A percentile compares a stretch with the other conserved stretches of the same genome.
phyloP scores from a whole-genome alignment of 1,140 invertebrate species.

The Mercenaria mercenaria region DNA sequence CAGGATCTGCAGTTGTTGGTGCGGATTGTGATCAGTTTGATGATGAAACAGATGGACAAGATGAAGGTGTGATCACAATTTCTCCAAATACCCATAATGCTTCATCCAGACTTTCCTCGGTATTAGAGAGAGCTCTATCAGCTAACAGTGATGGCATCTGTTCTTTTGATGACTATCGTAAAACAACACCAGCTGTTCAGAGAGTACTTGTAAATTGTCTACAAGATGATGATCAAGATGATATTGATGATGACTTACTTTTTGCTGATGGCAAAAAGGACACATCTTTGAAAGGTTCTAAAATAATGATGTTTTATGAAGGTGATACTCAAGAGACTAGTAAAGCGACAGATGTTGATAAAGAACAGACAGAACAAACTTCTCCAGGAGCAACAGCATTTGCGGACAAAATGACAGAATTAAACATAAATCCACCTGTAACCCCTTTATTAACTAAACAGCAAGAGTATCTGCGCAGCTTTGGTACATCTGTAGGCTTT shows the following conservation, averaged over 20 bases:
- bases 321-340: conserved; percentile 10
- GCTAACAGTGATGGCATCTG: conserved; percentile 63
- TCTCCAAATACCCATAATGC: conserved; percentile 21
- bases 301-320: conserved; percentile 53
- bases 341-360: background rate
- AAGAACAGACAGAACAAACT: conserved; percentile 7
- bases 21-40: conserved; percentile 3
- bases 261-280: conserved; percentile 58
- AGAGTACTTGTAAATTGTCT: conserved; percentile 72
- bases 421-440: background rate
- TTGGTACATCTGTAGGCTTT: conserved; percentile 74
- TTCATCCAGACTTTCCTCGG: conserved; percentile 64
- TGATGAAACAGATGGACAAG: background rate
- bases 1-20: background rate
- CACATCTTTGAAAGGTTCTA: background rate
- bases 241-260: conserved; percentile 68
- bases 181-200: conserved; percentile 65
- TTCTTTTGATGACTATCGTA: conserved; percentile 68
- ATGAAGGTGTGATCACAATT: conserved; percentile 22
- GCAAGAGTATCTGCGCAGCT: conserved; percentile 68
- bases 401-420: background rate
- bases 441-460: conserved; percentile 45
- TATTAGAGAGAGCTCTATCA: conserved; percentile 68
- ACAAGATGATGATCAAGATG: conserved; percentile 61
- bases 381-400: background rate